Conservation (phyloP, 2,113 vertebrate genomes). For the Tetraodon nigroviridis region DNA sequence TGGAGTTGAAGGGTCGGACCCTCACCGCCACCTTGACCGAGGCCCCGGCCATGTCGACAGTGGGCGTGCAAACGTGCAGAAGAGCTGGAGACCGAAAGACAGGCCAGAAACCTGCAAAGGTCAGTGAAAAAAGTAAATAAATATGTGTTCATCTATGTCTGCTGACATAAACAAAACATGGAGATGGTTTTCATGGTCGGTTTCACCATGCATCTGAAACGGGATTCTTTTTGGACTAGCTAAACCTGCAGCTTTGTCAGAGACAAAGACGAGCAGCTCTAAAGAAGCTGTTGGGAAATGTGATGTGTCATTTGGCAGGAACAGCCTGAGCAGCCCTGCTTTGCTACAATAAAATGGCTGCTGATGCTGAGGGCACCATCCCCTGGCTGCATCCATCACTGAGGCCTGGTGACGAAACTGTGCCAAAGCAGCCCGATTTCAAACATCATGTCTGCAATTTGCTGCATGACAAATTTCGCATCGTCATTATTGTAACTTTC, state of each 20-base stretch:
- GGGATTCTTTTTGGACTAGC: no score
- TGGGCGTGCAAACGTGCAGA: conserved; percentile 20
- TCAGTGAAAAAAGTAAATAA: background rate
- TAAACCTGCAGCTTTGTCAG: background rate
- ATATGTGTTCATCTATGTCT: no score
- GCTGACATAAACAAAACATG: no score
- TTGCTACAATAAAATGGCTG: conserved; percentile 58
- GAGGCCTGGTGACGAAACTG: conserved; percentile 30
- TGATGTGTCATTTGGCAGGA: conserved; percentile 28
- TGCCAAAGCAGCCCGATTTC: background rate
- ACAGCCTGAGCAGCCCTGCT: conserved; percentile 31
- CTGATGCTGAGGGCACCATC: conserved; percentile 39
- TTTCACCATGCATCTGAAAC: no score
- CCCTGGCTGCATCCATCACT: conserved; percentile 14
- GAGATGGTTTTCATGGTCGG: no score
- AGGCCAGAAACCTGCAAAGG: conserved; percentile 52
- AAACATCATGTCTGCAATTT: no score
- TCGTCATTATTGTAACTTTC: background rate
- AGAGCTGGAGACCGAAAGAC: conserved; percentile 41
- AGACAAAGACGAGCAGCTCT: conserved; percentile 1
- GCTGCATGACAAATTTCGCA: background rate
- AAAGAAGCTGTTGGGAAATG: conserved; percentile 21
- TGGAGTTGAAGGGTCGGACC: conserved; percentile 96
- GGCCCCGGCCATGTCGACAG: conserved; percentile 83
- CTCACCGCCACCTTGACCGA: conserved; percentile 98